phyloP scores from a whole-genome alignment of 1,140 invertebrate genomes.

The Arctopsyche grandis region DNA sequence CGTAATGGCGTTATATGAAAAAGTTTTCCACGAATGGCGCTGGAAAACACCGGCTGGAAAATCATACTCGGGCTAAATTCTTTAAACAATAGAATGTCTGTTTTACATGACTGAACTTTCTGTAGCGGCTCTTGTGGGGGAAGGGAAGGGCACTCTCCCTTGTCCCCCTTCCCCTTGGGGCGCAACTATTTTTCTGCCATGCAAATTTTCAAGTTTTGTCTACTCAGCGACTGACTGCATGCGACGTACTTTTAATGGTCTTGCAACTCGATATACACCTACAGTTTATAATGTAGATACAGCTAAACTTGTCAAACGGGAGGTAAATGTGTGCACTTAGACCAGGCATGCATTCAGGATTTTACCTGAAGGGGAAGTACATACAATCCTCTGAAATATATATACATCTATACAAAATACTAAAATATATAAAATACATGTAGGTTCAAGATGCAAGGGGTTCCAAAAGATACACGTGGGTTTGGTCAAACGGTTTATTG shows the following conservation, averaged over 20 bases:
- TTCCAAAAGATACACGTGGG: no score
- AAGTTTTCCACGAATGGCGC: slow-evolving; percentile 35
- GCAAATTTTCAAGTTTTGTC: slow-evolving; percentile 34
- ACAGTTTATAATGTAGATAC: no score
- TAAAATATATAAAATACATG: no score
- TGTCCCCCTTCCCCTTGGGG: not conserved
- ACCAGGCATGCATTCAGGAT: no score
- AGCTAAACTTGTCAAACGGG: no score
- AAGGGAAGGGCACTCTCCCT: not conserved
- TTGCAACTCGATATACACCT: not conserved
- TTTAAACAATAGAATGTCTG: slow-evolving; percentile 47
- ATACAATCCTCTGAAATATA: no score
- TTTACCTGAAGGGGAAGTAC: no score
- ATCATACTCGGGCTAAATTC: slow-evolving; percentile 43
- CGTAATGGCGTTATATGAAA: slow-evolving; percentile 42
- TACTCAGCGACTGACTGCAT: slow-evolving; percentile 33
- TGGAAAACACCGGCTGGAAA: slow-evolving; percentile 39
- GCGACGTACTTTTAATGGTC: slow-evolving; percentile 25
- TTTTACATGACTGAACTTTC: slow-evolving; percentile 46
- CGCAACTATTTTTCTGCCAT: slow-evolving; percentile 37
- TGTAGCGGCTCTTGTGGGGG: not conserved
- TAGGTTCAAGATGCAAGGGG: no score
- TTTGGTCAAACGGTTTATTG: no score
- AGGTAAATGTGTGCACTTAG: no score
- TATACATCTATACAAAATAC: no score